A percentile compares a stretch with the other conserved stretches of the same genome.
Conservation (phyloP, 1,140 invertebrate genomes). For the Drosophila dunni region DNA sequence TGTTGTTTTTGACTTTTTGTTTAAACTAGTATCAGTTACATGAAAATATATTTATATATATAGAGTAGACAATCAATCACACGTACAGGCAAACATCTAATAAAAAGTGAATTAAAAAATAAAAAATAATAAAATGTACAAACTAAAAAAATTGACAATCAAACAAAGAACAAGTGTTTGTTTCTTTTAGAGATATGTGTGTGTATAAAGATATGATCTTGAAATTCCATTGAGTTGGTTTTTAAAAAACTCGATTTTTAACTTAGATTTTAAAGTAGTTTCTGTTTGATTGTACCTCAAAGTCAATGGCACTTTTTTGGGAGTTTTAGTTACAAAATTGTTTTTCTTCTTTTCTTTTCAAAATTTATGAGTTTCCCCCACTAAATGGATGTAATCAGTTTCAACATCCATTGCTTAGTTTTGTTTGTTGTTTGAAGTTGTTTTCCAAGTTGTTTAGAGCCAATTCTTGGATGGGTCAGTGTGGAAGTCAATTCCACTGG, state of each 20-base stretch:
- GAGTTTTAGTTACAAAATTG: conserved; percentile 44
- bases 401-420: neutral
- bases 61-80: conserved; percentile 76
- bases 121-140: conserved; percentile 23
- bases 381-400: neutral
- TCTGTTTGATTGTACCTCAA: conserved; percentile 63
- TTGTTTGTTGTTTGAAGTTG: neutral
- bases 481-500: conserved; percentile 36
- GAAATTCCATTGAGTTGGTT: conserved; percentile 50
- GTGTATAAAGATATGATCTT: conserved; percentile 50
- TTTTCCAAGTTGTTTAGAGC: neutral
- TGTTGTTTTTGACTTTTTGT: conserved; percentile 45
- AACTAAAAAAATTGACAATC: conserved; percentile 53
- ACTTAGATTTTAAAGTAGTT: conserved; percentile 69
- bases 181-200: conserved; percentile 33
- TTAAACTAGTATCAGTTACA: conserved; percentile 73
- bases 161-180: conserved; percentile 54
- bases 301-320: conserved; percentile 59
- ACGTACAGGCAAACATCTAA: conserved; percentile 68
- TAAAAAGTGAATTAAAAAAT: conserved; percentile 38
- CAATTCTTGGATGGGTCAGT: conserved; percentile 23
- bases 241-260: conserved; percentile 56
- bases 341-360: conserved; percentile 7
- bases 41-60: conserved; percentile 34
- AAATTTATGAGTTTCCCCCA: conserved; percentile 14